Percentiles rank a stretch among this genome's conserved stretches.
These are phyloP conservation scores for Aphaenogaster floridana DNA, from an alignment of 1,140 invertebrate species.

Conservation along the genomic window DNA sequence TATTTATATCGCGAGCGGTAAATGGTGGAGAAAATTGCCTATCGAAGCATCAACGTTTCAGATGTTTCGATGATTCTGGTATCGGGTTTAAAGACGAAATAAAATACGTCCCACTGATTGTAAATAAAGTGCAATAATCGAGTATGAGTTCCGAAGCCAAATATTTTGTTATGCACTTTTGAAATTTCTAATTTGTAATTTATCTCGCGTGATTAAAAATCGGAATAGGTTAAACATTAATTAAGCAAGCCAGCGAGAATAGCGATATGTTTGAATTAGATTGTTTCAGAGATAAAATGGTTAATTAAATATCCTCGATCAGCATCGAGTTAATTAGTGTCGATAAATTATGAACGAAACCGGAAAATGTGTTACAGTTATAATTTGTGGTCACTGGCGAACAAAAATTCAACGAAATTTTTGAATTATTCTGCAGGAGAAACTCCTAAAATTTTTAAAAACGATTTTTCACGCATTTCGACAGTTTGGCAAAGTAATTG, in stretches of 20 bases:
- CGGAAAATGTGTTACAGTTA: background rate
- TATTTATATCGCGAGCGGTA: background rate
- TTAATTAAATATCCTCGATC: conserved; percentile 44
- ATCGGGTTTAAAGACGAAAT: background rate
- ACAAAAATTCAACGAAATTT: background rate
- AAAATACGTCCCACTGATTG: background rate
- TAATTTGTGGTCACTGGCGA: background rate
- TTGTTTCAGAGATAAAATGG: conserved; percentile 3
- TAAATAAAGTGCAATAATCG: background rate
- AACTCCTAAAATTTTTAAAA: background rate
- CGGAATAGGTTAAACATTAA: background rate
- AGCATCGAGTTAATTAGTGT: background rate
- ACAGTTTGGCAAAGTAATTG: background rate
- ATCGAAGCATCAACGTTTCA: background rate
- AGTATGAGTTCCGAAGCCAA: background rate
- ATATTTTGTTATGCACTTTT: background rate
- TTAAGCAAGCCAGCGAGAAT: background rate
- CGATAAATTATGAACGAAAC: conserved; percentile 22
- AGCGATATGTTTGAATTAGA: background rate
- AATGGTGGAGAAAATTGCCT: background rate
- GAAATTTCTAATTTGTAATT: background rate
- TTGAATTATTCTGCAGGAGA: background rate
- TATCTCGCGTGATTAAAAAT: background rate
- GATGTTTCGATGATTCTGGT: background rate
- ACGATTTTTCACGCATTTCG: background rate